A percentile compares a stretch with the other conserved stretches of the same genome.
Conservation (phyloP, 2,888 invertebrate species). For the Acronicta psi region DNA sequence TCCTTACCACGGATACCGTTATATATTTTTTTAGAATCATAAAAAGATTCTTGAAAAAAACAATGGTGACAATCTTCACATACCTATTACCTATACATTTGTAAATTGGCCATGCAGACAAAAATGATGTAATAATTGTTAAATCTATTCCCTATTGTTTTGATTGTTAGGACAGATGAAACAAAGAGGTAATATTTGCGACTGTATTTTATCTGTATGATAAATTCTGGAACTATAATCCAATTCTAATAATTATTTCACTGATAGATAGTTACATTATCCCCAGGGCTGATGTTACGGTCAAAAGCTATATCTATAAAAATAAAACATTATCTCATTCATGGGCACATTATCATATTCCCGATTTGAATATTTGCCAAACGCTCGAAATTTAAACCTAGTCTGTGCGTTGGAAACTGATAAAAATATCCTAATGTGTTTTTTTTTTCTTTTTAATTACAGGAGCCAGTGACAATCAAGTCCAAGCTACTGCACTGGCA, state of each 20-base stretch:
- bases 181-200: too few species aligned
- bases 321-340: constrained; percentile 10
- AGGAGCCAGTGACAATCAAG: constrained; percentile 82
- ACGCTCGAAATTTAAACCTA: background rate
- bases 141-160: too few species aligned
- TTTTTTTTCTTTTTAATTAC: constrained; percentile 58
- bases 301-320: background rate
- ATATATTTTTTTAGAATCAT: background rate
- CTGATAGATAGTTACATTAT: too few species aligned
- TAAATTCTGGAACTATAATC: too few species aligned
- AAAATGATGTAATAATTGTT: too few species aligned
- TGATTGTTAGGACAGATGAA: too few species aligned
- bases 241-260: too few species aligned
- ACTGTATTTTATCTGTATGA: too few species aligned
- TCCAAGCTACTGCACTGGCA: constrained; percentile 84
- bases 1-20: background rate
- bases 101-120: too few species aligned
- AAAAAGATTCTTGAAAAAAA: background rate
- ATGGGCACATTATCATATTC: constrained; percentile 7
- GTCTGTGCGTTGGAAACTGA: background rate
- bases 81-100: too few species aligned
- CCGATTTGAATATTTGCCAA: constrained; percentile 31
- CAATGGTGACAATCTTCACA: too few species aligned
- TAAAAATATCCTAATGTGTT: background rate
- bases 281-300: too few species aligned